Evolutionary conservation across 2,888 invertebrate genomes (phyloP), one percentile per base, ranked within the genome.

Genomic region (Hyalella azteca): DNA sequence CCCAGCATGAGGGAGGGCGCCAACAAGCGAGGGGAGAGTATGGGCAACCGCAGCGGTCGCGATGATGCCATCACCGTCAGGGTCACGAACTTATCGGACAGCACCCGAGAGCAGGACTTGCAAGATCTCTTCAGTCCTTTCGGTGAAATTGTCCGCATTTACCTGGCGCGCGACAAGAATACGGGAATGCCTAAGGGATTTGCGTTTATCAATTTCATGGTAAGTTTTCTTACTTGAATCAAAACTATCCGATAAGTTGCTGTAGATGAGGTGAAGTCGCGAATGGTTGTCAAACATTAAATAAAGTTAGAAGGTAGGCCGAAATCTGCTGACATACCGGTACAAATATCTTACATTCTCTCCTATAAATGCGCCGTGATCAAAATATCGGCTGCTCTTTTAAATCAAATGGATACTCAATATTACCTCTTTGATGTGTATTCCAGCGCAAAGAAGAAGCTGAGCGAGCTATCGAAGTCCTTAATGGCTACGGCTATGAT

Each of bases 61-160:
- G 95, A 95, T 85, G 95, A 95, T 86, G 85, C 87, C 78, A 94
- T 95, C 2, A 98, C 99, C 19, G 96, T 99, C 86, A 93, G 98
- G 85, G 97, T 99, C 85, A 97, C 98, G 15, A 99, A 99, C 89
- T 90, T 99, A 76, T 97, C 98, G 3, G 97, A 98, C 88, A 97
- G 96, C 84, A 97, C 97, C 78, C 87, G 89, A 2, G 98, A 99
- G 88, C 92, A 93, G 15, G 98, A 99, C 90, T 91, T 99, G 85
- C 97, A 98, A 87, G 97, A 98, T 86, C 90, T 99, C 80, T 98
- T 99, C 79, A 93, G 94, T 87, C 93, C 93, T 59, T 97, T 98
- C 87, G 99, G 99, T 2, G 93, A 93, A 1, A 93, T 97, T 83
- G 93, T 94, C 86, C 95, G 99, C 88, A 92, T 98, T 86, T 99